Conservation (phyloP, 1,140 invertebrate genomes). For the Cherax destructor region DNA sequence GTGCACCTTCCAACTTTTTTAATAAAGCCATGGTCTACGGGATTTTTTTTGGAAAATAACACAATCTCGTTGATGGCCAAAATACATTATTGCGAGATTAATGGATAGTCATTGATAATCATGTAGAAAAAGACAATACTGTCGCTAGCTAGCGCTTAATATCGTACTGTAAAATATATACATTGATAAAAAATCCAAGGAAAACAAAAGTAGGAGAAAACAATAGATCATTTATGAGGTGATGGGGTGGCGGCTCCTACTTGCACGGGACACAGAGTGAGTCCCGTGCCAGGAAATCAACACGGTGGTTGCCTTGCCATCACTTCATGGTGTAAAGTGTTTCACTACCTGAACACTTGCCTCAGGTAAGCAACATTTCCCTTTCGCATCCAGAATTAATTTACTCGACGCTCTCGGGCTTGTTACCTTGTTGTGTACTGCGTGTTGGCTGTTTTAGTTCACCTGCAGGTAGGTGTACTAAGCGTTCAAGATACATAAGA, state of each 20-base stretch:
- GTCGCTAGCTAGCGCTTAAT: neutral
- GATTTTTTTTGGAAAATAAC: neutral
- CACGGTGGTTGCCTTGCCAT: neutral
- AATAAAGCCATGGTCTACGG: neutral
- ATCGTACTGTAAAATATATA: neutral
- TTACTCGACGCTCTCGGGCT: too few species aligned
- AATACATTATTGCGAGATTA: neutral
- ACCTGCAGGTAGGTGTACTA: too few species aligned
- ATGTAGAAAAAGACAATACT: neutral
- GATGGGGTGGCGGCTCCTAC: neutral
- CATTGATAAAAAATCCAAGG: neutral
- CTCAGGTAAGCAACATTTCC: neutral
- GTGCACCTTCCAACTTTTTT: neutral
- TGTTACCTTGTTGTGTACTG: too few species aligned
- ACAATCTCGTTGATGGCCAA: neutral
- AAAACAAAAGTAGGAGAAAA: neutral
- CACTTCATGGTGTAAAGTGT: conserved; percentile 4
- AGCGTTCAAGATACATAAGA: too few species aligned
- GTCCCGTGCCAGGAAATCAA: neutral
- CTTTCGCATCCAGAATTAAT: too few species aligned
- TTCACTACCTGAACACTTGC: neutral
- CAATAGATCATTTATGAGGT: neutral
- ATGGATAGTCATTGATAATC: neutral
- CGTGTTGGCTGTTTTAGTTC: too few species aligned
- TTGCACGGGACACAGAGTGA: neutral